Conservation (phyloP, 1,140 invertebrate genomes). For the Neodiprion pinetum region DNA sequence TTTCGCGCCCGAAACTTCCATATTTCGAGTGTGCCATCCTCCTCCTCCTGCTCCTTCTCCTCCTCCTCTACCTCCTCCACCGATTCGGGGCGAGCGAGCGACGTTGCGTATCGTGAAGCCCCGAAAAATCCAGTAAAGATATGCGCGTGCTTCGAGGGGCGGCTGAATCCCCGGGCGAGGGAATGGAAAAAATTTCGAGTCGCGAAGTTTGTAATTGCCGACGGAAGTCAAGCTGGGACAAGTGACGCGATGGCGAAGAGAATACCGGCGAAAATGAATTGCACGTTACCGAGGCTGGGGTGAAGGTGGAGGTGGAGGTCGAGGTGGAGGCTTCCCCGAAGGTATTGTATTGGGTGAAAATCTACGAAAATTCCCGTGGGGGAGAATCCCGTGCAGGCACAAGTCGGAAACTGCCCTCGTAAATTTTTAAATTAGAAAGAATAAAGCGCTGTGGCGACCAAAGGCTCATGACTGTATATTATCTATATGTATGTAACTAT, state of each 20-base stretch:
- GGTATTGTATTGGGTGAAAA: constrained; percentile 4
- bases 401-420: neutral
- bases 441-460: too few species aligned
- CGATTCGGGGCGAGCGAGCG: neutral
- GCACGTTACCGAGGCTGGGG: neutral
- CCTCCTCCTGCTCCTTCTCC: neutral
- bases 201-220: constrained; percentile 4
- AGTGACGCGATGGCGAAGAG: constrained; percentile 6
- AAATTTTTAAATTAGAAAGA: neutral
- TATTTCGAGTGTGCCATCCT: constrained; percentile 11
- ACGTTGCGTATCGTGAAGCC: neutral
- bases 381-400: neutral
- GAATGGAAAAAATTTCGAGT: neutral
- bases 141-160: constrained; percentile 5
- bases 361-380: neutral
- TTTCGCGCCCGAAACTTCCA: neutral
- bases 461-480: too few species aligned
- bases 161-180: neutral
- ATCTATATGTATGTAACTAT: too few species aligned
- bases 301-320: too few species aligned
- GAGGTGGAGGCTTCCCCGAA: neutral
- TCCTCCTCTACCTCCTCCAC: neutral
- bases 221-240: constrained; percentile 6
- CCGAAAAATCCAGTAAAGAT: neutral
- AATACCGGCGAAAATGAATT: constrained; percentile 3